Evolutionary conservation across 2,113 vertebrate species (phyloP), one percentile per base, ranked within the genome.

Genomic region (Rana temporaria): DNA sequence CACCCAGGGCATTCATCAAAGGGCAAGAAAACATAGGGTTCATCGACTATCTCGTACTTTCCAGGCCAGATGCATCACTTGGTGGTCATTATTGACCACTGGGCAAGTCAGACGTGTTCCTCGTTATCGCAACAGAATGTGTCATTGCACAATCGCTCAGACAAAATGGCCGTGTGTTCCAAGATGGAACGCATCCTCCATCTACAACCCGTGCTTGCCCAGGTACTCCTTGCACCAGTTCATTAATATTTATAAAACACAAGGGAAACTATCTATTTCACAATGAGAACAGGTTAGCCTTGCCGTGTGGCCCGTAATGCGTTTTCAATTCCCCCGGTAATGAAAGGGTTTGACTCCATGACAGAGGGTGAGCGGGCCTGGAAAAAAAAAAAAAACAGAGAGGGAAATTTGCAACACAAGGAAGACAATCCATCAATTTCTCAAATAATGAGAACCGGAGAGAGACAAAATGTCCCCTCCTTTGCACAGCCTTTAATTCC

Each of bases 401-500:
- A 67, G 26, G 65, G 19, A 79, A 74, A 82, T 82, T 82, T 82
- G 79, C 79, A 82, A 82, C 69, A 82, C 79, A 82, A 82, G 79
- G 30, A 73, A 82, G 79, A 74, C 79, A 74, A 82, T 82, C 79
- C 79, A 82, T 82, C 79, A 82, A 82, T 74, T 82, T 82, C 42
- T 24, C 70, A 56, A 56, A 73, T 74, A 82, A 82, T 82, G 60
- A 66, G 70, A 74, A 74, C 48, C 69, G 6, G 12, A 53, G 56
- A 72, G 79, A 71, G 78, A 72, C 18, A 71, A 53, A 66, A 18
- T 66, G 26, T 48, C 12, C 16, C 60, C 70, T 57, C 12, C 53
- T 79, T 34, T 48, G 18, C 3, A 14, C 63, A 22, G 38, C 63
- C 63, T 72, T 74, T 73, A 72, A 55, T 55, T 71, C 66, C 32